These are phyloP conservation scores for Indicator indicator DNA, from an alignment of 2,113 vertebrate species.

Conservation along the genomic window DNA sequence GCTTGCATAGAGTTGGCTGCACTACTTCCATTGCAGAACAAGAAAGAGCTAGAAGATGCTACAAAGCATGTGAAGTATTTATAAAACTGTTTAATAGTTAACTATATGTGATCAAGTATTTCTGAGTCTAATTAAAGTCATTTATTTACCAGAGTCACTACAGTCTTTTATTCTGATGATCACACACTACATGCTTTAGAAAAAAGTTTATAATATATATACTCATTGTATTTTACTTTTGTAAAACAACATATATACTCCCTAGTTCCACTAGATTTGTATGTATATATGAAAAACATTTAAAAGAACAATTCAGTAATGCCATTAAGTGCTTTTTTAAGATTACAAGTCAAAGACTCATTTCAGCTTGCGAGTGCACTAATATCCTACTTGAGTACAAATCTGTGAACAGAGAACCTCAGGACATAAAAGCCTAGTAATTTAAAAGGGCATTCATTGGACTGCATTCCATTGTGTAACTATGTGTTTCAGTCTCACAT, in stretches of 20 bases:
- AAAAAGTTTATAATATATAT: accelerated
- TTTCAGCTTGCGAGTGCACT: not conserved
- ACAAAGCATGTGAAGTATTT: not conserved
- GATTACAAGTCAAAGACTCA: not conserved
- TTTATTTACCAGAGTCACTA: not conserved
- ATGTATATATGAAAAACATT: not conserved
- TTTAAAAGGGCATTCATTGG: not conserved
- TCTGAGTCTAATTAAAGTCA: not conserved
- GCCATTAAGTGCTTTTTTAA: not conserved
- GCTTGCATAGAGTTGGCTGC: not conserved
- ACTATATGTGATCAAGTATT: not conserved
- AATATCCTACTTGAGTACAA: not conserved
- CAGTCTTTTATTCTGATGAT: not conserved
- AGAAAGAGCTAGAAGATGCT: not conserved
- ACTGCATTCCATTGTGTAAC: not conserved
- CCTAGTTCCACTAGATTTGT: not conserved
- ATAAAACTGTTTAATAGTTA: not conserved
- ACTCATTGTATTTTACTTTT: not conserved
- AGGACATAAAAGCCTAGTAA: not conserved
- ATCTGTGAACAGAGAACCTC: not conserved
- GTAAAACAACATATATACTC: not conserved
- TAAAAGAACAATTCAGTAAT: not conserved
- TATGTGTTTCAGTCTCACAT: not conserved
- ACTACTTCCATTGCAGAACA: not conserved
- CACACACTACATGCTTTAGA: not conserved